phyloP scores from a whole-genome alignment of 1,140 invertebrate species.

The Pogonomyrmex californicus region DNA sequence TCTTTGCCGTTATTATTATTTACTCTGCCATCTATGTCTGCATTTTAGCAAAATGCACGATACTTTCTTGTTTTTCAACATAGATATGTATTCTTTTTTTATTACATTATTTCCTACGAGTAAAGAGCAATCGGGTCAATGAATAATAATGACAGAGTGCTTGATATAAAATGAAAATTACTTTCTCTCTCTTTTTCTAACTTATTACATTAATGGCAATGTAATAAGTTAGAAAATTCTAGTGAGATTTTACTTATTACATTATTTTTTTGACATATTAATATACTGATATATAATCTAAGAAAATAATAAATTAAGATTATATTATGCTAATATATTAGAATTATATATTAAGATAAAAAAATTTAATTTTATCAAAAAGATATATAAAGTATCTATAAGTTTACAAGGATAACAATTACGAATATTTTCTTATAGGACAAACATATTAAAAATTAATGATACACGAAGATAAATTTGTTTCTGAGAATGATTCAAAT shows the following conservation, averaged over 20 bases:
- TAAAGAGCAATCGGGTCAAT: slow-evolving; percentile 6
- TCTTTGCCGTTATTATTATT: slow-evolving; percentile 10
- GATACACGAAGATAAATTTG: background rate
- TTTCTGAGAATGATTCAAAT: background rate
- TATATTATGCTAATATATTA: background rate
- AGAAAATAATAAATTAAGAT: background rate
- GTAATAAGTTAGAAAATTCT: too few relatives aligned
- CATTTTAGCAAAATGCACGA: slow-evolving; percentile 1
- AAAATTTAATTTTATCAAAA: background rate
- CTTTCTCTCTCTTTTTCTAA: background rate
- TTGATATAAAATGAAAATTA: slow-evolving; percentile 16
- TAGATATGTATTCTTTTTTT: background rate
- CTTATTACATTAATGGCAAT: background rate
- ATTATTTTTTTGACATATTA: background rate
- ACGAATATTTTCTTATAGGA: background rate
- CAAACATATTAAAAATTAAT: slow-evolving; percentile 31
- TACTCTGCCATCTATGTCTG: background rate
- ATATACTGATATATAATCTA: background rate
- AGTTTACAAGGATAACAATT: background rate
- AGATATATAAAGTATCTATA: background rate
- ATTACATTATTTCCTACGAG: background rate
- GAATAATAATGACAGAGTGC: background rate
- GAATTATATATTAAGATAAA: slow-evolving; percentile 23
- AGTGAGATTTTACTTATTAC: background rate
- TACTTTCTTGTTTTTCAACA: background rate